Evolutionary conservation across 2,113 vertebrate species (phyloP).

Genomic region (Phalacrocorax pelagicus): DNA sequence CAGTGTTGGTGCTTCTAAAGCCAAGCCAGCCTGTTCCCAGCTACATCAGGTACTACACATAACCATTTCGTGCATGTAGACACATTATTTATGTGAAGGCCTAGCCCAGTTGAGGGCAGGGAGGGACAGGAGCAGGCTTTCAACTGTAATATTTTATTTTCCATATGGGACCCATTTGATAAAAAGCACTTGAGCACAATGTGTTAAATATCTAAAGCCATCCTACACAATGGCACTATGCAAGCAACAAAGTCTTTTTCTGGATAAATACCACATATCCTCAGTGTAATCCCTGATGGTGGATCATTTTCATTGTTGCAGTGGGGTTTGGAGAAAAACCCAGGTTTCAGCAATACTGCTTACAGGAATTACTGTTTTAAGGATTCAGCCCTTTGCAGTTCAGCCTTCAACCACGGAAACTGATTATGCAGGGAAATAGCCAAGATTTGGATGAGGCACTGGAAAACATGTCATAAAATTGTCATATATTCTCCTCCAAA

Average conservation of each 20-base stretch:
- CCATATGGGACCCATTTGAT: neutral
- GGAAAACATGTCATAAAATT: neutral
- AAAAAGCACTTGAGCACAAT: neutral
- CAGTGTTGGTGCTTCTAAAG: neutral
- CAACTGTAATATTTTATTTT: neutral
- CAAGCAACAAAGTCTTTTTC: neutral
- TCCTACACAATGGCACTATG: neutral
- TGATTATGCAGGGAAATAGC: constrained; percentile 1
- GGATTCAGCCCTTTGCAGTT: constrained; percentile 10
- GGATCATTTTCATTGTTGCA: neutral
- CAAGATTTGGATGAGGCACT: neutral
- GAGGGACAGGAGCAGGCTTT: neutral
- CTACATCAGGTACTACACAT: no score
- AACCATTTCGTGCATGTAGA: no score
- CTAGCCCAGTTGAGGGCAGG: neutral
- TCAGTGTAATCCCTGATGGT: neutral
- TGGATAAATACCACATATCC: neutral
- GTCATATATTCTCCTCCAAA: neutral
- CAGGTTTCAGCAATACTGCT: neutral
- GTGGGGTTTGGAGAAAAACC: neutral
- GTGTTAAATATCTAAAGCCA: neutral
- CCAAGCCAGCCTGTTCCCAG: neutral
- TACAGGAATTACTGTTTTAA: neutral
- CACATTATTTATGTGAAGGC: neutral
- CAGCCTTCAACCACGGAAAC: neutral